Evolutionary conservation across 2,113 vertebrate genomes (phyloP).

Genomic region (Ceyx cyanopectus): DNA sequence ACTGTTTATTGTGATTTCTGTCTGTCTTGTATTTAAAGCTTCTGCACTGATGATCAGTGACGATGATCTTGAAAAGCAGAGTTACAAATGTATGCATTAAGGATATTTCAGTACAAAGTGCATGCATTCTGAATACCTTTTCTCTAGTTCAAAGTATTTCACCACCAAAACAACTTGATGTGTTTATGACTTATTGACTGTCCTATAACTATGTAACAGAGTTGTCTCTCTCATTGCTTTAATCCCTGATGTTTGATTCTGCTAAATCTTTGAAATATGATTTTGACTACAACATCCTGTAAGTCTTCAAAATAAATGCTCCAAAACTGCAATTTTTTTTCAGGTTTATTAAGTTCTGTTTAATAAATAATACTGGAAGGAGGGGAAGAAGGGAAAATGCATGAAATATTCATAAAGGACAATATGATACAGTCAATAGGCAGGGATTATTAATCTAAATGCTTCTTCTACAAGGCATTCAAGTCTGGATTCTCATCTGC

Average conservation of each 20-base stretch:
- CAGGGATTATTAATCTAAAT: background rate
- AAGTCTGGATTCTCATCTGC: background rate
- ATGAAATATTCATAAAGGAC: conserved; percentile 26
- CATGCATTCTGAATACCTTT: conserved; percentile 16
- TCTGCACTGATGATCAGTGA: background rate
- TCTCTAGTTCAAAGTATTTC: conserved; percentile 48
- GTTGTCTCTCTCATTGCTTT: conserved; percentile 25
- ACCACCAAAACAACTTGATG: conserved; percentile 8
- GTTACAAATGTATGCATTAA: background rate
- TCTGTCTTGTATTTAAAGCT: background rate
- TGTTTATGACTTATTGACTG: conserved; percentile 55
- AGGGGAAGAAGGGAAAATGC: background rate
- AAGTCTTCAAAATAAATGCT: conserved; percentile 21
- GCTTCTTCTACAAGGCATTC: background rate
- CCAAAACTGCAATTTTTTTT: background rate
- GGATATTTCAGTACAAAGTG: background rate
- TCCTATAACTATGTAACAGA: background rate
- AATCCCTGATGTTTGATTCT: conserved; percentile 33
- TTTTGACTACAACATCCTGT: background rate
- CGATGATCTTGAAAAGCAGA: background rate
- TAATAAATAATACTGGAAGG: background rate
- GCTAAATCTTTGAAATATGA: conserved; percentile 24
- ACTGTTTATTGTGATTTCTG: background rate
- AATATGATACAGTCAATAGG: background rate
- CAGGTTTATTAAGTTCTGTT: background rate